Conservation (phyloP, 2,797 vertebrate species). For the Pipistrellus pipistrellus region DNA sequence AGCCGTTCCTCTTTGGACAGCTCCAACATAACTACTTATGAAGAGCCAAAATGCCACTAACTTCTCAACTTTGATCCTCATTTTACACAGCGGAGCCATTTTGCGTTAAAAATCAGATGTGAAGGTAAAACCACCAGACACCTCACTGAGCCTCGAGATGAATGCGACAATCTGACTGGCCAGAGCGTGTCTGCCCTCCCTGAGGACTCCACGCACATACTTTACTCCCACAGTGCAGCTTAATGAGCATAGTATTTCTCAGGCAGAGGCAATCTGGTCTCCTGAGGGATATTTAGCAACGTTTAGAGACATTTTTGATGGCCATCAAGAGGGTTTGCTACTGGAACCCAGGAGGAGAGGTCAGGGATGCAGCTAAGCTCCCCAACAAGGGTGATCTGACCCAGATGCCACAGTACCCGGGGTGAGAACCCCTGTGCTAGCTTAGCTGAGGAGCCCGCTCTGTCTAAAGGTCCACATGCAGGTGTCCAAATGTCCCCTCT, state of each 20-base stretch:
- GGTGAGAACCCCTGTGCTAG: not conserved
- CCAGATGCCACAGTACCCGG: not conserved
- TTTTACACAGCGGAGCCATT: not conserved
- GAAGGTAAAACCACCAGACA: not conserved
- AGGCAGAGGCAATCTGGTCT: not conserved
- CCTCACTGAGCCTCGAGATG: not conserved
- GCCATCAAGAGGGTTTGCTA: not conserved
- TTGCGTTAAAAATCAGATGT: slow-evolving; percentile 57
- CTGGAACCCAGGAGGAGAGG: not conserved
- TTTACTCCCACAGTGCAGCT: not conserved
- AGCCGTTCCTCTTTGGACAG: not conserved
- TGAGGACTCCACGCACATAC: not conserved
- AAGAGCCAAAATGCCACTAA: slow-evolving; percentile 21
- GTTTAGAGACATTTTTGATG: slow-evolving; percentile 21
- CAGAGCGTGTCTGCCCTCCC: not conserved
- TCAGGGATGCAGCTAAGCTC: not conserved
- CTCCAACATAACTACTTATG: not conserved
- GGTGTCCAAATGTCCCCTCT: not conserved
- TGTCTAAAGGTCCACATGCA: not conserved
- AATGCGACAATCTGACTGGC: not conserved
- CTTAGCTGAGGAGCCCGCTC: not conserved
- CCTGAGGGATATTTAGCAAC: not conserved
- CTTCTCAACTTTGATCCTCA: slow-evolving; percentile 38
- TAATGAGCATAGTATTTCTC: not conserved
- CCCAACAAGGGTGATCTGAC: not conserved